Base-by-base conservation (phyloP, 2,113 vertebrate genomes). In the Epinephelus lanceolatus region DNA sequence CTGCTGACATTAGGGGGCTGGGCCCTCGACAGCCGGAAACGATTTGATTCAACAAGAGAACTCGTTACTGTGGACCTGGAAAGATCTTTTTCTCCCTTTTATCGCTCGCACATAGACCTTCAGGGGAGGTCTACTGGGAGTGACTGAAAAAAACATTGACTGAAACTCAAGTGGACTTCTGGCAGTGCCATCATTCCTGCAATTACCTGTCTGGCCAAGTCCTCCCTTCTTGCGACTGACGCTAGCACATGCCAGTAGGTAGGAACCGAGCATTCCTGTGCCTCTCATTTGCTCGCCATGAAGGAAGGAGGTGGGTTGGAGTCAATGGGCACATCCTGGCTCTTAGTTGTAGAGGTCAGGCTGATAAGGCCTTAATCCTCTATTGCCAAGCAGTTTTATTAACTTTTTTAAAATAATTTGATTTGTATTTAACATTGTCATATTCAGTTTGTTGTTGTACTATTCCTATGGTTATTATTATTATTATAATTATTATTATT, bases 351-450 rank as follows among this genome's bases (percentile, higher is more conserved):
- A 79, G 83, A 87, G 81, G 83, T 78, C 65, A 57, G 89, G 85
- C 81, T 86, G 57, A 70, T 42, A 23, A 11, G 49, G 73, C 90
- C 86, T 85, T 65, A 42, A 84, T 79, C 88, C 89, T 90, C 84
- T 88, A 57, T 80, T 88, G 92, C 91, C 92, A 94, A 93, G 88
- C 88, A 89, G 89, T 93, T 94, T 95, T 94, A 91, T 91, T 82
- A 88, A 76, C 71, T 87, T 91, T 90, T 88, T 79, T 85, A 52
- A 40, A 81, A 76, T 17, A 63, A 81, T 76, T 86, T 90, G 70
- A 87, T 94, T 95, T 95, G 87, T 92, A 94, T 94, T 92, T 88
- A 92, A 90, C 89, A 89, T 92, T 78, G 87, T 90, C 77, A 88
- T 94, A 93, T 87, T 91, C 85, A 89, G 87, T 93, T 93, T 90